Evolutionary conservation across 2,888 invertebrate genomes (phyloP), one percentile per base, ranked within the genome.

Genomic region (Pherbina coryleti): DNA sequence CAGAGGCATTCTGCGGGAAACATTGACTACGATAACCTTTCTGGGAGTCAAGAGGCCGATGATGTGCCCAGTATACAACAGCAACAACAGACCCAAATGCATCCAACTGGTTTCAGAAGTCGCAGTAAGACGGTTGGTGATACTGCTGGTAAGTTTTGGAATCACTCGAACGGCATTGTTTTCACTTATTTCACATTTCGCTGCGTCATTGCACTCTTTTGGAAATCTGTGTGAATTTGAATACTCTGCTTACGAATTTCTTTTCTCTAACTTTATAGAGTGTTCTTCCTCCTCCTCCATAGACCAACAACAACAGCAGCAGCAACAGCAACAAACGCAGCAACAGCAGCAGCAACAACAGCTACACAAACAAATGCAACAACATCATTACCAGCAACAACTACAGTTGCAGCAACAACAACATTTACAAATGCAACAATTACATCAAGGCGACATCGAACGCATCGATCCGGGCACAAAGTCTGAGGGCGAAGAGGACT

Each of bases 61-160:
- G 93, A 93, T 82, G 89, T 92, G 88, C 90, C 91, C 28, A 83
- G 82, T 75, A 85, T 87, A 79, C 85, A 89, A 84, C 82, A 81
- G 28, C 81, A 80, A 17, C 85, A 85, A 82, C 89, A 86, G 86
- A 83, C 83, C 49, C 79, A 79, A 22, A 69, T 60, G 37, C 57
- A 66, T 19, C 67, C 89, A 82, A 90, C 90, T 66, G 55, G 91
- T 70, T 96, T 97, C 90, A 92, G 97, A 85, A 93, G 94, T 83
- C 93, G 97, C 85, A 97, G 97, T 91, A 97, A 96, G 91, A 97
- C 97, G n/a, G 93, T 97, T 82, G 95, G 96, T 83, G 97, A 97
- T 89, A 92, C 94, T 77, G 92, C 93, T 85, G 95, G 95, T 95
- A 88, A 88, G 89, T 82, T 64, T 25, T 5, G 1, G 14, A 19